A percentile compares a stretch with the other conserved stretches of the same genome.
phyloP scores from a whole-genome alignment of 2,113 vertebrate genomes.

The Clinocottus analis region DNA sequence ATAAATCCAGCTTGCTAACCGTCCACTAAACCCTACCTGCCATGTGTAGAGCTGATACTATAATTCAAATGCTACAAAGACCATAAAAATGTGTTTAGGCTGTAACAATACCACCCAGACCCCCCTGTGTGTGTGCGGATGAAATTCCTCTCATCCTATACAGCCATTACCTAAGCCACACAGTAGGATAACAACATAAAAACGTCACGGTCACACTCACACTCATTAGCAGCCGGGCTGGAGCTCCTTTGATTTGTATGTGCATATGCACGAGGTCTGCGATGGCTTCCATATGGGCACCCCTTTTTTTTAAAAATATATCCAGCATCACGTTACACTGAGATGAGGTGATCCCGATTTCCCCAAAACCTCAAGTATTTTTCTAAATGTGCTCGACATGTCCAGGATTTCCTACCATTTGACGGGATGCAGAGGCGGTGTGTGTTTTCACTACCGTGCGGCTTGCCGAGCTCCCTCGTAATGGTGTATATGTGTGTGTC shows the following conservation, averaged over 20 bases:
- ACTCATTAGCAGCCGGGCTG: slow-evolving; percentile 75
- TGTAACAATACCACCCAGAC: slow-evolving; percentile 63
- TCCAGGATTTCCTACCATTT: slow-evolving; percentile 83
- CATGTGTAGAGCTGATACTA: slow-evolving; percentile 57
- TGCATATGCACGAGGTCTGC: slow-evolving; percentile 52
- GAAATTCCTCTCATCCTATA: slow-evolving; percentile 57
- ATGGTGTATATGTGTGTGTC: slow-evolving; percentile 41
- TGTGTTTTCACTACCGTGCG: slow-evolving; percentile 73
- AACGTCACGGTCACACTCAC: slow-evolving; percentile 73
- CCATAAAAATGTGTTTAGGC: slow-evolving; percentile 71
- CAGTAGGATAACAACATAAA: slow-evolving; percentile 80
- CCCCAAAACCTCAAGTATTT: slow-evolving; percentile 81
- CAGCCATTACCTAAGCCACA: slow-evolving; percentile 76
- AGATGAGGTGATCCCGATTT: slow-evolving; percentile 80
- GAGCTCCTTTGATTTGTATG: slow-evolving; percentile 67
- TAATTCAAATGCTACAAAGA: slow-evolving; percentile 64
- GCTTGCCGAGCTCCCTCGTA: slow-evolving; percentile 55
- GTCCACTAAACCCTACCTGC: slow-evolving; percentile 65
- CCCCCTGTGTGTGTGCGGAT: slow-evolving; percentile 58
- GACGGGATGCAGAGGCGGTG: slow-evolving; percentile 66
- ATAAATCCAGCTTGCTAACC: slow-evolving; percentile 65
- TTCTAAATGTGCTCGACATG: slow-evolving; percentile 82
- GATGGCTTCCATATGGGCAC: slow-evolving; percentile 83
- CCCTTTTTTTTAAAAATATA: slow-evolving; percentile 78
- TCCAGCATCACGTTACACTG: slow-evolving; percentile 77